Conservation (phyloP, 53 echinoderm and acorn worm species). For the Holothuria scabra region DNA sequence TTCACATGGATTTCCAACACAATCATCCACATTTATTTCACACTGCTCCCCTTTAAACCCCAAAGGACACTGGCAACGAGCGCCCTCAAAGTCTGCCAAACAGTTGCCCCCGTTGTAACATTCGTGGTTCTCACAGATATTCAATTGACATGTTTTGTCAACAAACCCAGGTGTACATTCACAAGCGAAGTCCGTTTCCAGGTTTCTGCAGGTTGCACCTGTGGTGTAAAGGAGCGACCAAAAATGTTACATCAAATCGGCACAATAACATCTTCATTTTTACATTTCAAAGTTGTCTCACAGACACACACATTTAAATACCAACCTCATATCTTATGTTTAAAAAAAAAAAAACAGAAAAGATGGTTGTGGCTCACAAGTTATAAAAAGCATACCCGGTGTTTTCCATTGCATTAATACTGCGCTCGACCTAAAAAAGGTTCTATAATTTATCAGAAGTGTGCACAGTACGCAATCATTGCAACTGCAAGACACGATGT, state of each 20-base stretch:
- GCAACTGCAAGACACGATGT: not conserved
- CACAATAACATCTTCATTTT: not conserved
- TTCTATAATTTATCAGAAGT: too few species aligned
- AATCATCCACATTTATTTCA: constrained; percentile 71
- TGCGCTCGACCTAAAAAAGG: too few species aligned
- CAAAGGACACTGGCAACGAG: constrained; percentile 81
- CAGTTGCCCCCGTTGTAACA: constrained; percentile 95
- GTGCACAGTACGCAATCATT: not conserved
- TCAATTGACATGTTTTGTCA: constrained; percentile 67
- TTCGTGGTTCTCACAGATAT: constrained; percentile 72
- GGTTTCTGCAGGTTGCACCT: constrained; percentile 91
- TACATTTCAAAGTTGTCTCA: too few species aligned
- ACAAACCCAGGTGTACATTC: constrained; percentile 81
- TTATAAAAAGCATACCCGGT: too few species aligned
- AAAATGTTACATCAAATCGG: not conserved
- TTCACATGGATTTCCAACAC: constrained; percentile 71
- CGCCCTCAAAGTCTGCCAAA: constrained; percentile 80
- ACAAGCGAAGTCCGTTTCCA: constrained; percentile 67
- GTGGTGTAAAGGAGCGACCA: constrained; percentile 23
- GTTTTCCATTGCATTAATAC: too few species aligned
- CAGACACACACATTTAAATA: too few species aligned
- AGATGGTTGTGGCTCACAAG: too few species aligned
- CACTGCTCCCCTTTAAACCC: constrained; percentile 84
- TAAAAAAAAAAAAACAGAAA: too few species aligned
- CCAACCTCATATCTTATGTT: too few species aligned